A percentile compares a stretch with the other conserved stretches of the same genome.
Evolutionary conservation across 2,113 vertebrate species (phyloP).

Genomic region (Cacatua alba): DNA sequence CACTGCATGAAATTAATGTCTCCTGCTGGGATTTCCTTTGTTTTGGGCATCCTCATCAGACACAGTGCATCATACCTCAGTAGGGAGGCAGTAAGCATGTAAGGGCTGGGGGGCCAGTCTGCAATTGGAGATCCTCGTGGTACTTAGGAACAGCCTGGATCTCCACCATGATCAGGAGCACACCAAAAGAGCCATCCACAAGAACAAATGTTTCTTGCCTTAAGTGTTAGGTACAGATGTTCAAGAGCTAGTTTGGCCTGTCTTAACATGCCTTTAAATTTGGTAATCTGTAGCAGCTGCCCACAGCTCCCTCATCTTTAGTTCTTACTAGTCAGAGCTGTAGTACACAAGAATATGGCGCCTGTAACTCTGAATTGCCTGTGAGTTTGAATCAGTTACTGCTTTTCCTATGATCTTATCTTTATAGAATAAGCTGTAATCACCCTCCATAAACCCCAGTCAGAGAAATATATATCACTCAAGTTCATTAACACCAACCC

Average conservation of each 20-base stretch:
- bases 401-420: neutral
- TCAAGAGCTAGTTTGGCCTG: neutral
- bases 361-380: neutral
- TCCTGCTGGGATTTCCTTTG: neutral
- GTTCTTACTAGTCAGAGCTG: neutral
- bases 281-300: neutral
- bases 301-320: neutral
- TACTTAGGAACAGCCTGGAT: neutral
- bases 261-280: neutral
- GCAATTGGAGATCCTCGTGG: fast-evolving
- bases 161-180: neutral
- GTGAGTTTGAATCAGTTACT: neutral
- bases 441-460: neutral
- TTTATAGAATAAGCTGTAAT: neutral
- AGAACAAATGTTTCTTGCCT: neutral
- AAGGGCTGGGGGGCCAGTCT: fast-evolving
- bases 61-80: fast-evolving
- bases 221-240: neutral
- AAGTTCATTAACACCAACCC: neutral
- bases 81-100: neutral
- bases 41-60: neutral
- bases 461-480: neutral
- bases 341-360: neutral
- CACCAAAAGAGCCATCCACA: neutral
- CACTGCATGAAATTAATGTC: neutral